Base-by-base conservation (phyloP, 2,113 vertebrate genomes). In the Tretioscincus oriximinensis region DNA sequence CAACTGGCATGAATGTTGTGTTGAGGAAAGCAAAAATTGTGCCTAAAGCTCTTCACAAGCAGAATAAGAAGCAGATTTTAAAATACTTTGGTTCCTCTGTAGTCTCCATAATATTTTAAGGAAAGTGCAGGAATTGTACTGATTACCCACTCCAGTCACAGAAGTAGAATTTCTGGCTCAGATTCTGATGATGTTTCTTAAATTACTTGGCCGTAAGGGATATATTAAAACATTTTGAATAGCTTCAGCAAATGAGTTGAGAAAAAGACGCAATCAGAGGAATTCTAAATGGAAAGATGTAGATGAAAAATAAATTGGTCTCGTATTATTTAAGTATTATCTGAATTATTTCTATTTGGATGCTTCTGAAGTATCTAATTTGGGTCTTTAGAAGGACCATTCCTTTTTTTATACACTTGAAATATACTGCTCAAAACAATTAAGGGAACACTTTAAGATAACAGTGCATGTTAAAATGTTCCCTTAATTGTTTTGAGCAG, bases 21-120 rank as follows among this genome's bases (percentile, higher is more conserved):
- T 78, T 65, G 75, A 77, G 68, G 35, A 72, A 73, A 73, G 26
- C 81, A 83, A 78, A 73, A 83, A 8, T 22, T 76, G n/a, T 67
- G 81, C 81, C 76, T 78, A 49, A 73, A 83, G 76, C 76, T 58
- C 18, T 45, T 78, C 61, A 47, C 49, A 81, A 81, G 35, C 73
- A 81, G 73, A 81, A 76, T 81, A 69, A 81, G 63, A 77, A 73
- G n/a, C 22, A 12, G 14, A 65, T 73, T 78, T 60, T 73, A 49
- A 65, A 66, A 73, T 78, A 73, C 29, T 54, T 72, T 28, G 26
- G 12, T 73, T 73, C 14, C 21, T 65, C 67, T 73, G 67, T 29
- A 22, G 11, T 69, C 51, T 18, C 69, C n/a, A 63, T 69, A 61
- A 63, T 61, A 60, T 81, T 81, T 63, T 60, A 45, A 26, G 20